phyloP scores from a whole-genome alignment of 2,888 invertebrate species.

The Leuctra nigra region DNA sequence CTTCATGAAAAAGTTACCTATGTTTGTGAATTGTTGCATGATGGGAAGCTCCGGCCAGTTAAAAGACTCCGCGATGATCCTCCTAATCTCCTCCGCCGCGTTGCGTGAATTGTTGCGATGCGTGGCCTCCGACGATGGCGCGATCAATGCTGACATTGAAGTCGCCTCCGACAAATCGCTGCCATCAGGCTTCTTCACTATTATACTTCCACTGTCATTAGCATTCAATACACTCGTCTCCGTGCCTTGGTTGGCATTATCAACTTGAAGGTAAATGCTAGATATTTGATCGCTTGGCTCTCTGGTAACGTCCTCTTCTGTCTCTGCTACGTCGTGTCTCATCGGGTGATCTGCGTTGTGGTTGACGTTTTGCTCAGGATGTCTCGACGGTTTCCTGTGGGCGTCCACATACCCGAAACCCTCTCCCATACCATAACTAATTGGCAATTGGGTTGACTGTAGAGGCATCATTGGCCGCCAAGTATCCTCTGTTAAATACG shows the following conservation, averaged over 20 bases:
- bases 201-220: not conserved
- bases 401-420: not conserved
- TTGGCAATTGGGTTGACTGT: not conserved
- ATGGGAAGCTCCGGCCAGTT: conserved; percentile 31
- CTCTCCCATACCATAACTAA: not conserved
- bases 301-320: not conserved
- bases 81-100: conserved; percentile 13
- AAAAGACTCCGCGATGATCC: conserved; percentile 19
- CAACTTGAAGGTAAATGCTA: not conserved
- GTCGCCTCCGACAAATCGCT: no score
- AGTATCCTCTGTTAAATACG: not conserved
- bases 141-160: not conserved
- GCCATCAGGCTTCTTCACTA: not conserved
- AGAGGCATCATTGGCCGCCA: conserved; percentile 10
- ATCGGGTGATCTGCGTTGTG: no score
- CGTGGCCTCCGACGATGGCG: not conserved
- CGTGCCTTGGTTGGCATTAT: not conserved
- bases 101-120: not conserved
- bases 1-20: conserved; percentile 28
- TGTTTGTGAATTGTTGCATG: conserved; percentile 31
- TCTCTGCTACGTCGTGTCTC: no score
- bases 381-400: no score
- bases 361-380: no score
- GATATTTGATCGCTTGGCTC: conserved; percentile 10
- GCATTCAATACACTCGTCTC: not conserved